Conservation (phyloP, 2,113 vertebrate species). For the Mastomys natalensis region DNA sequence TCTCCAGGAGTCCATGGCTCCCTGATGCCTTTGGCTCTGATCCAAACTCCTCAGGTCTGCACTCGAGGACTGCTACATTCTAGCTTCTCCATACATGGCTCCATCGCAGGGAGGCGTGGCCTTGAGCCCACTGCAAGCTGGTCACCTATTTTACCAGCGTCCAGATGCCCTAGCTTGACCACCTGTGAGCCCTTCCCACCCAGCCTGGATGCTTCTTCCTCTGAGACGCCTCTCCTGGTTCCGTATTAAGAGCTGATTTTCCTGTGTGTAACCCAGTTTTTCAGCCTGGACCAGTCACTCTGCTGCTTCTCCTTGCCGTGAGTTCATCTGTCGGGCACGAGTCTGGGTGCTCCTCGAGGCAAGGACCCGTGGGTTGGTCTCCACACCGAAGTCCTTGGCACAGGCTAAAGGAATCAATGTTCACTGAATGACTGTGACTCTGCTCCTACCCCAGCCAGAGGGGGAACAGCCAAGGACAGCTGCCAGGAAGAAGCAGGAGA, state of each 20-base stretch:
- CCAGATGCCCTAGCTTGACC: not conserved
- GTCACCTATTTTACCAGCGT: not conserved
- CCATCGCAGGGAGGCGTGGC: not conserved
- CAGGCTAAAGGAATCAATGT: not conserved
- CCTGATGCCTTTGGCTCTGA: not conserved
- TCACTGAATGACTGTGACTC: not conserved
- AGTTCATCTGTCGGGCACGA: not conserved
- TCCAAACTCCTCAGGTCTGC: not conserved
- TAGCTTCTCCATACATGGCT: not conserved
- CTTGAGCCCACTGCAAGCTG: not conserved
- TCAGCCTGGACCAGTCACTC: not conserved
- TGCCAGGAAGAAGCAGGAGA: conserved; percentile 46
- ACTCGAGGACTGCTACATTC: not conserved
- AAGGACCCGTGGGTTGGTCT: not conserved
- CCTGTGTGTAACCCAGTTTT: not conserved
- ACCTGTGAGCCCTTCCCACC: not conserved
- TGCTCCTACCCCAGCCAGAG: conserved; percentile 42
- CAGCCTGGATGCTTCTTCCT: not conserved
- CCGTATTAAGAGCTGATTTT: not conserved
- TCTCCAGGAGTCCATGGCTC: not conserved
- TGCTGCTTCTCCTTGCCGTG: not conserved
- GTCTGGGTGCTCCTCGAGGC: not conserved
- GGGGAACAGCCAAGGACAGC: conserved; percentile 39
- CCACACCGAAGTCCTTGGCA: not conserved
- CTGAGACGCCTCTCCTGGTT: not conserved